These are phyloP conservation scores for Eucidaris tribuloides DNA, from an alignment of 35 echinoderm and acorn worm genomes.

Conservation along the genomic window DNA sequence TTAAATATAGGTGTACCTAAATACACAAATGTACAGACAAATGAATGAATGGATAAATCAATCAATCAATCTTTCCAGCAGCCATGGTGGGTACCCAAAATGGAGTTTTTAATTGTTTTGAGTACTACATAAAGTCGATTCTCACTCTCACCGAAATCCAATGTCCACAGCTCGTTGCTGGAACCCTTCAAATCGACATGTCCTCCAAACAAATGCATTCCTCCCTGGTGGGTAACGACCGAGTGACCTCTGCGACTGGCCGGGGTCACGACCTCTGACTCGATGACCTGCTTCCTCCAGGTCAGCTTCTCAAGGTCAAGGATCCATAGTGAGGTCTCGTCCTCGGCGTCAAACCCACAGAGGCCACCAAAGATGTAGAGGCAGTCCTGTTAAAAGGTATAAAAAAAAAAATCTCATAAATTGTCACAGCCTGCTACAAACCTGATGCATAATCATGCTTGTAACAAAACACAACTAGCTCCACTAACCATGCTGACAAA, in stretches of 20 bases:
- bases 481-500: neutral
- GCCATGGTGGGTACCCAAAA: too few relatives aligned
- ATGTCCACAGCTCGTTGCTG: slow-evolving; percentile 59
- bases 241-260: slow-evolving; percentile 52
- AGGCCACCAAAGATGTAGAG: slow-evolving; percentile 75
- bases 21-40: too few relatives aligned
- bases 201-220: slow-evolving; percentile 61
- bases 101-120: too few relatives aligned
- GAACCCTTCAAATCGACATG: slow-evolving; percentile 77
- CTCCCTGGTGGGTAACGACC: slow-evolving; percentile 38
- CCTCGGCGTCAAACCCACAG: slow-evolving; percentile 44
- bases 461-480: neutral
- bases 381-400: slow-evolving; percentile 24
- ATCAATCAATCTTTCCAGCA: too few relatives aligned
- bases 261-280: slow-evolving; percentile 61
- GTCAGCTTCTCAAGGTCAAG: slow-evolving; percentile 10
- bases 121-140: too few relatives aligned
- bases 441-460: neutral
- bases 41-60: too few relatives aligned
- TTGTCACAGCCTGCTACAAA: too few relatives aligned
- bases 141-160: slow-evolving; percentile 69
- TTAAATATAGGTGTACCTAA: too few relatives aligned
- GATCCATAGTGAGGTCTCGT: slow-evolving; percentile 69
- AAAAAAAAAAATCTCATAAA: neutral
- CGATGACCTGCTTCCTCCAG: slow-evolving; percentile 54